Evolutionary conservation across 1,140 invertebrate species (phyloP).

Genomic region (Zaprionus nigranus): DNA sequence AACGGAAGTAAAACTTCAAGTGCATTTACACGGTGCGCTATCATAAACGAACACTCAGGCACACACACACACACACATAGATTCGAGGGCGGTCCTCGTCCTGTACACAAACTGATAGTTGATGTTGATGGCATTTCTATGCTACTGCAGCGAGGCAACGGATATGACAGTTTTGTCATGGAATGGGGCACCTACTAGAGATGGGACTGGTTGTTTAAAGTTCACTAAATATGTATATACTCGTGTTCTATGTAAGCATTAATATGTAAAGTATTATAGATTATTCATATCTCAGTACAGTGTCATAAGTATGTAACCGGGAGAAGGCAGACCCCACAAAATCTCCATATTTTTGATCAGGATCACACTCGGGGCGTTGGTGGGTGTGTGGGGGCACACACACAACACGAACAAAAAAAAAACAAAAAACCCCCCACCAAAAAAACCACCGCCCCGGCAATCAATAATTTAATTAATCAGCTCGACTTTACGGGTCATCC

Average conservation of each 20-base stretch:
- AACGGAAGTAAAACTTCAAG: conserved; percentile 53
- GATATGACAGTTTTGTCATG: neutral
- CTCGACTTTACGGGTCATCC: too few species aligned
- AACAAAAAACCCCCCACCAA: too few species aligned
- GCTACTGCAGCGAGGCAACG: neutral
- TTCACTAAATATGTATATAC: neutral
- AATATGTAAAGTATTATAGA: neutral
- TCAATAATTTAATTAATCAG: too few species aligned
- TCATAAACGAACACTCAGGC: conserved; percentile 15
- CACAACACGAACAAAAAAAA: too few species aligned
- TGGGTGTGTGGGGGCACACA: too few species aligned
- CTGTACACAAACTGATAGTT: conserved; percentile 2
- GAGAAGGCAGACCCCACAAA: too few species aligned
- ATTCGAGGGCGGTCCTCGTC: neutral
- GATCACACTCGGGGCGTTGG: too few species aligned
- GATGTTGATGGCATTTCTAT: neutral
- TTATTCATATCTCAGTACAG: neutral
- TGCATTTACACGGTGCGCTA: conserved; percentile 37
- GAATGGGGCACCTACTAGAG: neutral
- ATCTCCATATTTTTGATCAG: too few species aligned
- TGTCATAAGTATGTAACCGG: neutral
- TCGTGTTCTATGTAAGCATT: neutral
- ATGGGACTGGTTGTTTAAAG: neutral
- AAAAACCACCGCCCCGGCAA: too few species aligned
- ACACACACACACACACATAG: conserved; percentile 16